Evolutionary conservation across 2,113 vertebrate genomes (phyloP), one percentile per base, ranked within the genome.

Genomic region (Cygnus buccinator): DNA sequence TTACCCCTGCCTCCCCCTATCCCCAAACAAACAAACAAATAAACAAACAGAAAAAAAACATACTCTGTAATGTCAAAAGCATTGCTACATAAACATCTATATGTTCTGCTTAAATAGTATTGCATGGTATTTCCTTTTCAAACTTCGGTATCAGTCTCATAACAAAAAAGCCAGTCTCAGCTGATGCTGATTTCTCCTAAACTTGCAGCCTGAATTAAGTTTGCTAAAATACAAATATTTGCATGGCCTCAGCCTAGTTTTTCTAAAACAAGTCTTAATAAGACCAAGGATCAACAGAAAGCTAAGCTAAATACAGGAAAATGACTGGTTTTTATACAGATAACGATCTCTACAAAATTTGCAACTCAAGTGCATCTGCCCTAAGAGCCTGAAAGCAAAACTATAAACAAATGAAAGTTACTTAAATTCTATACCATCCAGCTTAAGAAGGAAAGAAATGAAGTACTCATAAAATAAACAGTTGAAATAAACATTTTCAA

Each of bases 161-260:
- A 65, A 84, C 54, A 35, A 54, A 71, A 55, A 87, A 95, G 59
- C 33, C 74, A 66, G 10, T 78, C 33, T 73, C 55, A 87, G 39
- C 11, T 1, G 5, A 68, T 65, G 25, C n/a, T 62, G 33, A 74
- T 66, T 84, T 93, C 59, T 8, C 3, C 12, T 46, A 63, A 57
- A 65, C 33, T 57, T 44, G 18, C 72, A 41, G 50, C 55, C 25
- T 52, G 70, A 87, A 86, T 78, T 62, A 85, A 90, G 84, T 57
- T 63, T 83, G 55, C n/a, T 59, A 73, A 94, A 87, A 94, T 25
- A 57, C 26, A 93, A 78, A 54, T 92, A 90, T 37, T 79, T 85
- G 33, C 68, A 74, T 7, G 28, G 76, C 35, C 63, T 92, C 72
- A 86, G 46, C 25, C 82, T 80, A 77, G 22, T 28, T 94, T 90